Evolutionary conservation across 2,888 invertebrate species (phyloP), one percentile per base, ranked within the genome.

Genomic region (Drosophila birchii): DNA sequence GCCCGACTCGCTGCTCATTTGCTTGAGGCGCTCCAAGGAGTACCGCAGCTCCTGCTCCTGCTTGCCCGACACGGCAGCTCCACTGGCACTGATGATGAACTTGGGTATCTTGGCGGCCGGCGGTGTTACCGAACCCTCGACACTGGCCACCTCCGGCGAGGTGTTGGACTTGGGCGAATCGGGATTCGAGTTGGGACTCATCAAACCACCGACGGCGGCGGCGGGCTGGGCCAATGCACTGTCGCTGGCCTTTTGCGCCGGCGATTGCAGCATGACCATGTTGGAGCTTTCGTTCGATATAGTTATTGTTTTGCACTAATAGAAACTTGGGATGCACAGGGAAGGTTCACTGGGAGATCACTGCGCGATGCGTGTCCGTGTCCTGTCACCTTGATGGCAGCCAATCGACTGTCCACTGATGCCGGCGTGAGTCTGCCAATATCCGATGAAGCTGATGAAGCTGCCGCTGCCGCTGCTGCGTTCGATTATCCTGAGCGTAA

Each of bases 241-340:
- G 36, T 86, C 86, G 63, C 78, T 86, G 41, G 85, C 76, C 71
- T 86, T 90, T 87, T 77, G 90, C 80, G 76, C 87, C 58, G 90
- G 91, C 76, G 93, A 91, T 78, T 92, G 93, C 86, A 93, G 86
- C 93, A 93, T 93, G 90, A 93, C 93, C 93, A 93, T 93, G 63
- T 79, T 68, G 34, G 14, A 53, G 41, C 59, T 34, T 60, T 67
- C 34, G n/a, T 14, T 36, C 16, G 57, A 3, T 41, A 60, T 41
- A 39, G 23, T 32, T 64, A 47, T 61, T 26, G 20, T 20, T 23
- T 53, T 53, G n/a, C 53, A 53, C 53, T 12, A 18, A 44, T 49
- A 18, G 36, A 76, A 34, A 51, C 64, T 41, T 78, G 16, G 9
- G 23, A 53, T 32, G 60, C 39, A 23, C 58, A 51, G n/a, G 29